Evolutionary conservation across 1,140 invertebrate genomes (phyloP), one percentile per base, ranked within the genome.

Genomic region (Mizuhopecten yessoensis): DNA sequence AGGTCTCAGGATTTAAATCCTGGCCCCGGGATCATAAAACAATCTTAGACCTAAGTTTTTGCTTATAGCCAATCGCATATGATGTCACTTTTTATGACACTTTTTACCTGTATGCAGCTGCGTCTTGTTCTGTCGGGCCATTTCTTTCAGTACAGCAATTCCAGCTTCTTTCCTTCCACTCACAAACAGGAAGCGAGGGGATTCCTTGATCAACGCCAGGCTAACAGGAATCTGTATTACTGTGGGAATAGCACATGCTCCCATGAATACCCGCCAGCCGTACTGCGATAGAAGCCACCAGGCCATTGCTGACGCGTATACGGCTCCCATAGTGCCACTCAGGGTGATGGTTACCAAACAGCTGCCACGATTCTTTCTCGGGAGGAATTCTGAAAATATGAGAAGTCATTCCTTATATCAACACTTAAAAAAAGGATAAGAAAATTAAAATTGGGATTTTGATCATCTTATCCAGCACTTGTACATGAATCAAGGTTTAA

Each of bases 181-280:
- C 9, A 94, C 87, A 39, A 95, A 94, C 20, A 96, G 94, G 92
- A 93, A 95, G 86, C 95, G 87, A 13, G 95, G 95, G 0, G 94
- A 95, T 87, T 96, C 95, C 86, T 93, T 91, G n/a, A 87, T 93
- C 0, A 93, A 90, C 34, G 93, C 91, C 0, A 95, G 90, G 29
- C 93, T 87, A 20, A 94, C 88, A 5, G 94, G 33, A n/a, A 94
- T 90, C 34, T 95, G 86, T 20, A 94, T 17, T 42, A 95, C 88
- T 15, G 94, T 93, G 9, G 95, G 95, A 13, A 88, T 86, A 10
- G 95, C 91, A 91, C 94, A 95, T 17, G 94, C 92, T 29, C 93
- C 94, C 20, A 96, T 93, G 90, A 96, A 95, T 88, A 91, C 93
- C 20, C 95, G 93, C 95, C 95, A 96, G 23, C 95, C 94, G 86